Evolutionary conservation across 2,797 vertebrate genomes (phyloP).

Genomic region (Mus minutoides): DNA sequence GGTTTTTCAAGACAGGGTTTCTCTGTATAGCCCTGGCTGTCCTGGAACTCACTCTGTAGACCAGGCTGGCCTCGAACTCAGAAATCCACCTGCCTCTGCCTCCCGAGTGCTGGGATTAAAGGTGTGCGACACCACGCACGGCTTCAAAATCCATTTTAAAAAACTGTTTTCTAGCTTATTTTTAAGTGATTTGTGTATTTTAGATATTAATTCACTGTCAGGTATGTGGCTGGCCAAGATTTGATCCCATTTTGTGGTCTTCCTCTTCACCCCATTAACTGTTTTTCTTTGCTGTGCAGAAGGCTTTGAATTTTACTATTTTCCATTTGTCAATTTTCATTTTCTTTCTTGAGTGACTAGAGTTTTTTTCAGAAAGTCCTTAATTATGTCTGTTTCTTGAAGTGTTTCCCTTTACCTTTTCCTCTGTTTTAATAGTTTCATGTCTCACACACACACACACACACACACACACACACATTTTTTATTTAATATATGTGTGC

Average conservation of each 20-base stretch:
- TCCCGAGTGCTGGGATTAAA: too few species aligned
- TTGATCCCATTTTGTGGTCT: neutral
- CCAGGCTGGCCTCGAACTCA: too few species aligned
- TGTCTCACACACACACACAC: too few species aligned
- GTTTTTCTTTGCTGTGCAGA: neutral
- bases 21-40: too few species aligned
- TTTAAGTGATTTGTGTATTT: neutral
- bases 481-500: too few species aligned
- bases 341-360: neutral
- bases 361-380: neutral
- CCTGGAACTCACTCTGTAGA: too few species aligned
- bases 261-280: neutral
- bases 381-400: neutral
- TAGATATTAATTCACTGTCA: neutral
- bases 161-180: neutral
- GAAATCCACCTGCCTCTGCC: too few species aligned
- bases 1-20: too few species aligned
- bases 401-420: neutral
- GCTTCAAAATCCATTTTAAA: neutral
- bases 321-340: neutral
- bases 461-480: too few species aligned
- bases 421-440: neutral
- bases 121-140: too few species aligned
- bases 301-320: neutral
- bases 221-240: neutral